phyloP scores from a whole-genome alignment of 2,888 invertebrate genomes.

The Latrodectus elegans region DNA sequence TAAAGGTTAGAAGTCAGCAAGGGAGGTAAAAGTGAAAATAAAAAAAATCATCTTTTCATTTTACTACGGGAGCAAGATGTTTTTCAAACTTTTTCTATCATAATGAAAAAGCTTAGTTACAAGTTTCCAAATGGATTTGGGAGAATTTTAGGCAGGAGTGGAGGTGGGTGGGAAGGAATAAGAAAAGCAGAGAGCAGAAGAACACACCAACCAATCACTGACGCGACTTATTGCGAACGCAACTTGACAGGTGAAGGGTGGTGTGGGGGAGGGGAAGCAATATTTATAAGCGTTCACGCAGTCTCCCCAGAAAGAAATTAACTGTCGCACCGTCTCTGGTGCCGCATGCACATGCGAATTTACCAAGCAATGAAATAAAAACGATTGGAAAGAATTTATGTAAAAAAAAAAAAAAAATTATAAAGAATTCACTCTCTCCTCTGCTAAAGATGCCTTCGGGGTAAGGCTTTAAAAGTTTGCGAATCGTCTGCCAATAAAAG shows the following conservation, averaged over 20 bases:
- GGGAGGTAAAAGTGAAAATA: neutral
- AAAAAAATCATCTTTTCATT: neutral
- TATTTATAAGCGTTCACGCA: conserved; percentile 52
- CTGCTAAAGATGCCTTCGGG: conserved; percentile 31
- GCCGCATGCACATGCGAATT: neutral
- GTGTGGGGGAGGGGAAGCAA: conserved; percentile 7
- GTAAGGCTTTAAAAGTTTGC: conserved; percentile 58
- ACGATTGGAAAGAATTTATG: conserved; percentile 23
- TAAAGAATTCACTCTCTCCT: neutral
- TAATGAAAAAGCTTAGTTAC: conserved; percentile 5
- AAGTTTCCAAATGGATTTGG: neutral
- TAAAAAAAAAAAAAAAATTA: neutral
- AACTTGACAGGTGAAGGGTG: conserved; percentile 44
- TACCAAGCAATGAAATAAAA: conserved; percentile 26
- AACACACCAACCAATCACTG: conserved; percentile 42
- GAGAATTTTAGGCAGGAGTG: neutral
- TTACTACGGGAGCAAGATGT: neutral
- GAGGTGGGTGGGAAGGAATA: too few species aligned
- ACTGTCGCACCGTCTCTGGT: conserved; percentile 19
- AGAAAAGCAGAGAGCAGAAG: neutral
- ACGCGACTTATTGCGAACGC: conserved; percentile 47
- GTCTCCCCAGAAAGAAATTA: conserved; percentile 50
- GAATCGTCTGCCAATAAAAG: conserved; percentile 46
- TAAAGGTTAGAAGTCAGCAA: neutral
- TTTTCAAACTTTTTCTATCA: neutral